Evolutionary conservation across 2,797 vertebrate species (phyloP).

Genomic region (Smutsia temminckii): DNA sequence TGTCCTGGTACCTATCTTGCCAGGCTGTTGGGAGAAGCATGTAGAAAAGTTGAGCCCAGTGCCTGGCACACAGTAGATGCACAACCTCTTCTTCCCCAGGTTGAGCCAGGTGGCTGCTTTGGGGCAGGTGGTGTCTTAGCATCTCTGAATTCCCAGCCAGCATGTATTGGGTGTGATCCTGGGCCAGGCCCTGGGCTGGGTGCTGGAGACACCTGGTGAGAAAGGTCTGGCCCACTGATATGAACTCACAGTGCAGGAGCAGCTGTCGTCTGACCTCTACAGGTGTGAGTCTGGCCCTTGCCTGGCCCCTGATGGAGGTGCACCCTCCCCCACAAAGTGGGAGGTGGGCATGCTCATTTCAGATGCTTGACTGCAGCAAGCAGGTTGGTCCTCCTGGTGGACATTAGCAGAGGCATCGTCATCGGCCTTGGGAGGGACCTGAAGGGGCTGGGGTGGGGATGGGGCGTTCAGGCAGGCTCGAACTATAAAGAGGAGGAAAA

Average conservation of each 20-base stretch:
- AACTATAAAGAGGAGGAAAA: background rate
- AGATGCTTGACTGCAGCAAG: background rate
- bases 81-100: background rate
- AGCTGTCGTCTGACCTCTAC: background rate
- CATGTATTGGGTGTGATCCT: background rate
- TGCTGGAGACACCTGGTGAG: background rate
- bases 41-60: background rate
- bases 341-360: background rate
- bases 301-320: background rate
- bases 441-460: background rate
- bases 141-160: background rate
- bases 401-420: background rate
- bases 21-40: background rate
- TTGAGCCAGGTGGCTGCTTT: background rate
- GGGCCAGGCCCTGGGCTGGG: background rate
- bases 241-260: background rate
- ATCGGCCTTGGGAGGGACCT: background rate
- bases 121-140: background rate
- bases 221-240: background rate
- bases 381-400: background rate
- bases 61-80: accelerated
- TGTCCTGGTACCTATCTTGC: background rate
- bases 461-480: background rate
- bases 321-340: background rate
- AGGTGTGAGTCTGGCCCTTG: background rate